A percentile compares a stretch with the other conserved stretches of the same genome.
These are phyloP conservation scores for Latrodectus elegans DNA, from an alignment of 2,888 invertebrate species.

Conservation along the genomic window DNA sequence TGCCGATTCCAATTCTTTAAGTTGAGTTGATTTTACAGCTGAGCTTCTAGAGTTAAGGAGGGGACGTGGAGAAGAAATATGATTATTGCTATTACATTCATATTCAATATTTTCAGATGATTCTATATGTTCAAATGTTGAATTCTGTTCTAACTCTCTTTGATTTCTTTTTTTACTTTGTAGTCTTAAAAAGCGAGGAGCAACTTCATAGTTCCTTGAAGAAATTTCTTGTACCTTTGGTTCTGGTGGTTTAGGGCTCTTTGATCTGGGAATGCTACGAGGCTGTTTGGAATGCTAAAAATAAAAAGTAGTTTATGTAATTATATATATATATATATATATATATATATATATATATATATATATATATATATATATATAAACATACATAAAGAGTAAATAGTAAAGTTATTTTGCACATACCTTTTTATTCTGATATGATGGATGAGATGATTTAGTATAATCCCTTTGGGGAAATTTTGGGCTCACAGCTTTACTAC, in stretches of 20 bases:
- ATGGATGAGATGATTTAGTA: no score
- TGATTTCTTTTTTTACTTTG: not conserved
- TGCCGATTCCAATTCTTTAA: not conserved
- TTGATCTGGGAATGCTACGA: no score
- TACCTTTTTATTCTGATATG: no score
- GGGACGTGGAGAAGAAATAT: not conserved
- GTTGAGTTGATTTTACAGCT: not conserved
- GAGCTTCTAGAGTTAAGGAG: not conserved
- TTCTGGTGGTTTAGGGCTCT: not conserved
- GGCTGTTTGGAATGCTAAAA: no score
- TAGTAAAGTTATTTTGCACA: no score
- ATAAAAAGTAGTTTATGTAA: no score
- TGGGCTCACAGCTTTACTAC: not conserved
- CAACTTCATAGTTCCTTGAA: not conserved
- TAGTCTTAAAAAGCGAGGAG: not conserved
- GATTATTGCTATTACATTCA: not conserved
- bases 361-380: no score
- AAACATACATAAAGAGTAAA: no score
- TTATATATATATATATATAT: no score
- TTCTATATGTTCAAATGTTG: not conserved
- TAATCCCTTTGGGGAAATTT: not conserved
- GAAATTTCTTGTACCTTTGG: not conserved
- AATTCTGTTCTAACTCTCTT: not conserved
- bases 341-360: no score
- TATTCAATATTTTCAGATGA: not conserved